Percentiles rank a stretch among this genome's conserved stretches.
phyloP scores from a whole-genome alignment of 2,888 invertebrate species.

The Nasonovia ribisnigri region DNA sequence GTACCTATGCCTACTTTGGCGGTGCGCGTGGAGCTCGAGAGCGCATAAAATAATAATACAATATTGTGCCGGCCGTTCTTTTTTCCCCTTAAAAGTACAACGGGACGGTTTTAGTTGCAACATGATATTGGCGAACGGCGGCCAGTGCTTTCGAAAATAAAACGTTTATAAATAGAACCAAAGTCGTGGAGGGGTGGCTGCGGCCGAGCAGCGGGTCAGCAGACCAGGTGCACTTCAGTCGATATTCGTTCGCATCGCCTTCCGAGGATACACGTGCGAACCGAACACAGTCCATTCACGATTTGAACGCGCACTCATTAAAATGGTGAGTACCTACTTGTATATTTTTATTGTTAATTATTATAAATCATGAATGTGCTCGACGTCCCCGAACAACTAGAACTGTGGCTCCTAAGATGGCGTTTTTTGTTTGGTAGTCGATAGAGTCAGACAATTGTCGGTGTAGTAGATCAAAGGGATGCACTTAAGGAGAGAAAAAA shows the following conservation, averaged over 20 bases:
- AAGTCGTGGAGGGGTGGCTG: neutral
- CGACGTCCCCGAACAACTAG: neutral
- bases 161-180: constrained; percentile 55
- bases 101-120: constrained; percentile 41
- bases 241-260: constrained; percentile 45
- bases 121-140: constrained; percentile 50
- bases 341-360: neutral
- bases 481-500: neutral
- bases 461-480: neutral
- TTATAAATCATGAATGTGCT: neutral
- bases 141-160: constrained; percentile 52
- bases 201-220: constrained; percentile 39
- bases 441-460: neutral
- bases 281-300: neutral
- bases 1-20: too few relatives aligned
- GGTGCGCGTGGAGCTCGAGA: neutral
- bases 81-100: constrained; percentile 58
- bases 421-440: neutral
- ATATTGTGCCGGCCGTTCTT: neutral
- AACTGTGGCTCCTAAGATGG: neutral
- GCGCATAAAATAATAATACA: neutral
- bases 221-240: constrained; percentile 43
- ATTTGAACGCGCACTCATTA: neutral
- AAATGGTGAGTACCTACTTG: constrained; percentile 46
- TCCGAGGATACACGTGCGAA: constrained; percentile 32